phyloP scores from a whole-genome alignment of 2,888 invertebrate genomes.

The Callyntrura sp. region DNA sequence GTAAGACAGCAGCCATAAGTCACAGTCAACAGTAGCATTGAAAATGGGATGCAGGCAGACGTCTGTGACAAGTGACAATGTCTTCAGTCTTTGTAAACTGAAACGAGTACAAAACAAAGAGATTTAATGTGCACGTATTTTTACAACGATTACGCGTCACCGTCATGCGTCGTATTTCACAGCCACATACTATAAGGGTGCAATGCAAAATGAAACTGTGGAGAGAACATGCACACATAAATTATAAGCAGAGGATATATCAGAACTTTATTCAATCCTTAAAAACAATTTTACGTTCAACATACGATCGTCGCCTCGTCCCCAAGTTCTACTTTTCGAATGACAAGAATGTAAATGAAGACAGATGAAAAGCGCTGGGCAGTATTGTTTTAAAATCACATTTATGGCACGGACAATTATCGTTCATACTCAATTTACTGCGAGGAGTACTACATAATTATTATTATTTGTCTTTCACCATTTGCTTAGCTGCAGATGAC shows the following conservation, averaged over 20 bases:
- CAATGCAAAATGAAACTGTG: not conserved
- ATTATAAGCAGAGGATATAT: not conserved
- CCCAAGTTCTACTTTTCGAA: conserved; percentile 53
- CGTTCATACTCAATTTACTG: conserved; percentile 43
- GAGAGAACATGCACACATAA: not conserved
- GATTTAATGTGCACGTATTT: not conserved
- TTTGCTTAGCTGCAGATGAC: not conserved
- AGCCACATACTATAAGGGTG: not conserved
- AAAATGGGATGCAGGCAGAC: not conserved
- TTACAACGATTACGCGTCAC: not conserved
- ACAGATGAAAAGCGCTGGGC: conserved; percentile 54
- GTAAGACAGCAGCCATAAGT: conserved; percentile 55
- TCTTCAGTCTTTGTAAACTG: not conserved
- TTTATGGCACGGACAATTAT: conserved; percentile 52
- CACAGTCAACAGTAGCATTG: conserved; percentile 36
- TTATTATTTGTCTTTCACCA: too few species aligned
- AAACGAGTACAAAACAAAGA: conserved; percentile 18
- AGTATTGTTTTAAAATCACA: conserved; percentile 62
- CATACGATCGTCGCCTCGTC: not conserved
- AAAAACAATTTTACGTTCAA: not conserved
- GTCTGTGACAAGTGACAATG: not conserved
- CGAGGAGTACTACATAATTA: not conserved
- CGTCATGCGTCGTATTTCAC: not conserved
- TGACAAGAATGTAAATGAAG: conserved; percentile 59
- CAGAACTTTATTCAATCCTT: not conserved